Base-by-base conservation (phyloP, 92 coral and sea anemone genomes). In the Diadumene lineata region DNA sequence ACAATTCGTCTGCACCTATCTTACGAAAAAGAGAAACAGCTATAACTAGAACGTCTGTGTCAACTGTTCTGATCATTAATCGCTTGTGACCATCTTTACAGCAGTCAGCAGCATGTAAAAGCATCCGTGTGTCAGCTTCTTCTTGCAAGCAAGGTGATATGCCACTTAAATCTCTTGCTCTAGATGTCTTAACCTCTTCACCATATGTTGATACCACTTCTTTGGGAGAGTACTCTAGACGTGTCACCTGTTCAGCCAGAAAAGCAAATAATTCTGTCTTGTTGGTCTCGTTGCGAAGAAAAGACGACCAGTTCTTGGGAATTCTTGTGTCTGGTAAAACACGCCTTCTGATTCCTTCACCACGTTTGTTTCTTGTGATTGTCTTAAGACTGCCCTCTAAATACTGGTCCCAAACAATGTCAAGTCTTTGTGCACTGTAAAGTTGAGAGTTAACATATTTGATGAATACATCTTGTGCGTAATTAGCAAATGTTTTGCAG, bases 11-110 rank as follows among this genome's bases (percentile, higher is more conserved):
- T 28, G 43, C 18, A n/a, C 27, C 73, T n/a, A 44, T 19, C 50
- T 28, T 43, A 46, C 29, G 19, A 29, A 70, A 70, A 15, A 17
- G 15, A 75, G 80, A 64, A 31, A 64, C 26, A 48, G 80, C 80
- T 34, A 75, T 53, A 21, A 75, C 80, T 15, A 75, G 75, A 13
- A 64, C 80, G 43, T 75, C 75, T 8, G 75, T 75, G 68, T 75
- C 80, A 31, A 75, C 74, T 18, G 74, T 74, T 27, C 72, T 71
- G 11, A 32, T 44, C 64, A 29, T 70, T 25, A 70, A 25, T 73
- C 69, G 69, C 22, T 9, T 29, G 17, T 56, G 50, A 27, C 71
- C 69, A 30, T 71, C 22, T 57, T 50, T 51, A 9, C 48, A 58
- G 29, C 34, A 26, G 31, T 76, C 76, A 16, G 74, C 32, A 11